These are phyloP conservation scores for Thamnophis sirtalis DNA, from an alignment of 2,113 vertebrate species.

Conservation along the genomic window DNA sequence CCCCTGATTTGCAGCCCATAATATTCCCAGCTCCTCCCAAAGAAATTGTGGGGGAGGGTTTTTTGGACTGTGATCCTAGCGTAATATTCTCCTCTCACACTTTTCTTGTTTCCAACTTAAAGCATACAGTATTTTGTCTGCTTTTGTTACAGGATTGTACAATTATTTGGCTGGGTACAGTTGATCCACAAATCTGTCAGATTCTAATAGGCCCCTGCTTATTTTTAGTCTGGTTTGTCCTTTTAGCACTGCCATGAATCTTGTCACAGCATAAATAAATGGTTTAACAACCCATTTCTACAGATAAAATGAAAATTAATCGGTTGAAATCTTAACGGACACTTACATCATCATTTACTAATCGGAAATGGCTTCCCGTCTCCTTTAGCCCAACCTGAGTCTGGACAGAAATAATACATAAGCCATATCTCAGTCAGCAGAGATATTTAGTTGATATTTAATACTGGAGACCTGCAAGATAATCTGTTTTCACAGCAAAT, in stretches of 20 bases:
- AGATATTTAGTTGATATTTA: conserved; percentile 37
- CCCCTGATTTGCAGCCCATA: neutral
- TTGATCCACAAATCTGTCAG: neutral
- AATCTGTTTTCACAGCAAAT: conserved; percentile 29
- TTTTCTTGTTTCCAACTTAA: neutral
- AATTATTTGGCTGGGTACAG: neutral
- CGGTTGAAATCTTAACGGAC: neutral
- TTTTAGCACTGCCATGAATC: neutral
- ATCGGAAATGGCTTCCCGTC: neutral
- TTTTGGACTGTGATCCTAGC: neutral
- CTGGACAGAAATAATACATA: conserved; percentile 6
- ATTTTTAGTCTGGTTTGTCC: neutral
- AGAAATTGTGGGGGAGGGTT: neutral
- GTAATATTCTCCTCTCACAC: neutral
- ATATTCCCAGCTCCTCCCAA: neutral
- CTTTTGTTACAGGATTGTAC: neutral
- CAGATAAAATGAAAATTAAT: neutral
- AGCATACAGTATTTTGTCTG: neutral
- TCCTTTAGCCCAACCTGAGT: neutral
- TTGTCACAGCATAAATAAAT: neutral
- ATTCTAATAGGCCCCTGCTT: neutral
- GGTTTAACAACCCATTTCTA: neutral
- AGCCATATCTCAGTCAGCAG: neutral
- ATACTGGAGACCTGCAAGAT: conserved; percentile 23
- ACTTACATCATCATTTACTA: neutral